Conservation (phyloP, 2,113 vertebrate species). For the Bolborhynchus lineola region DNA sequence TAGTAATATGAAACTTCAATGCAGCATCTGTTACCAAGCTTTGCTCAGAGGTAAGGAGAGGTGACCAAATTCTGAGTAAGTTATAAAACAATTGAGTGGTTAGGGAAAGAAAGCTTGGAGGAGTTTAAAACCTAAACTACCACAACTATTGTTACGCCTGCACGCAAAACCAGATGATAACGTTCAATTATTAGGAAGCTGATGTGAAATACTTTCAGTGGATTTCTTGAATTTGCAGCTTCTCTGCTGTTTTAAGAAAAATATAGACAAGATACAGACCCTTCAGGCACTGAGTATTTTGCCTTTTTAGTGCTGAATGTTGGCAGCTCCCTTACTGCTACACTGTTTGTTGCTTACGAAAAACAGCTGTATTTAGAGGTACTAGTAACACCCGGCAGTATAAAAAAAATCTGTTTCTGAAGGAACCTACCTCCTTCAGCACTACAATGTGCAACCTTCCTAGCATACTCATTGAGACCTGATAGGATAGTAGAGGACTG, state of each 20-base stretch:
- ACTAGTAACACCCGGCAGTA: background rate
- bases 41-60: constrained; percentile 45
- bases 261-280: background rate
- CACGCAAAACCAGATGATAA: background rate
- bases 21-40: constrained; percentile 28
- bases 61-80: background rate
- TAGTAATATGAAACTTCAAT: constrained; percentile 2
- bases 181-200: background rate
- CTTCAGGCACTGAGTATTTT: background rate
- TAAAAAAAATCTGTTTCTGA: background rate
- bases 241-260: background rate
- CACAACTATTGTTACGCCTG: background rate
- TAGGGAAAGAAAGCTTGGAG: background rate
- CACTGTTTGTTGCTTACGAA: background rate
- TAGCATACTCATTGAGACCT: background rate
- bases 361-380: constrained; percentile 28
- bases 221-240: background rate
- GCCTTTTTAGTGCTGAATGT: background rate
- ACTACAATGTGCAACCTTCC: background rate
- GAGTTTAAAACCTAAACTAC: background rate
- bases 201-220: background rate
- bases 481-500: background rate
- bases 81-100: background rate
- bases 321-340: background rate
- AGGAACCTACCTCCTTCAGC: background rate